Base-by-base conservation (phyloP, 1,140 invertebrate genomes). In the Zophobas atratus region DNA sequence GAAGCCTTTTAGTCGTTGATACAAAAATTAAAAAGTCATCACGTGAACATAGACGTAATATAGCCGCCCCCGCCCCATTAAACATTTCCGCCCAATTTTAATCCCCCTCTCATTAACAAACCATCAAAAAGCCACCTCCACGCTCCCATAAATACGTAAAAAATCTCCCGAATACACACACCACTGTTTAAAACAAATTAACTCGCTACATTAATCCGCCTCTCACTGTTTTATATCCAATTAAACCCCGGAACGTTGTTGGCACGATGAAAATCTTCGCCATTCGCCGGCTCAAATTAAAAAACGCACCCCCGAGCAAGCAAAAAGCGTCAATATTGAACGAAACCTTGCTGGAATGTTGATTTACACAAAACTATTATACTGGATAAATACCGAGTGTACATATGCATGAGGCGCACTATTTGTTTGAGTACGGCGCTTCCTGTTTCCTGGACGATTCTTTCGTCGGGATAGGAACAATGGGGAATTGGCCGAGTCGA, bases 171-270 rank as follows among this genome's bases (percentile, higher is more conserved):
- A 20, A 20, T 20, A 20, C 20, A 20, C 20, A 20, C 20, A 20
- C 20, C 20, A 20, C 20, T 20, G 20, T 20, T 20, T 20, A 51
- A 39, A 63, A 63, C 57, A 39, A 63, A 63, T 63, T 63, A 63
- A 67, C 8, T 39, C n/a, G n/a, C 39, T n/a, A 38, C 39, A 67
- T 43, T 43, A 67, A 67, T 67, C 39, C 60, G 39, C 8, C 6
- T 41, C 33, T 39, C 60, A 43, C 60, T 67, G 60, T 67, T 67
- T 67, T 41, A 67, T 67, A 39, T 67, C 39, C 39, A 67, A 67
- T 67, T 67, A 67, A 67, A 67, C 20, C n/a, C 32, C 55, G 36
- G 39, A 38, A 63, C 39, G 57, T 8, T n/a, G 57, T 63, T 63
- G 60, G 8, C 8, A 20, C 60, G 60, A 43, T 67, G 60, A 67